Percentiles rank a stretch among this genome's conserved stretches.
These are phyloP conservation scores for Hyposoter didymator DNA, from an alignment of 2,888 invertebrate genomes.

Conservation along the genomic window DNA sequence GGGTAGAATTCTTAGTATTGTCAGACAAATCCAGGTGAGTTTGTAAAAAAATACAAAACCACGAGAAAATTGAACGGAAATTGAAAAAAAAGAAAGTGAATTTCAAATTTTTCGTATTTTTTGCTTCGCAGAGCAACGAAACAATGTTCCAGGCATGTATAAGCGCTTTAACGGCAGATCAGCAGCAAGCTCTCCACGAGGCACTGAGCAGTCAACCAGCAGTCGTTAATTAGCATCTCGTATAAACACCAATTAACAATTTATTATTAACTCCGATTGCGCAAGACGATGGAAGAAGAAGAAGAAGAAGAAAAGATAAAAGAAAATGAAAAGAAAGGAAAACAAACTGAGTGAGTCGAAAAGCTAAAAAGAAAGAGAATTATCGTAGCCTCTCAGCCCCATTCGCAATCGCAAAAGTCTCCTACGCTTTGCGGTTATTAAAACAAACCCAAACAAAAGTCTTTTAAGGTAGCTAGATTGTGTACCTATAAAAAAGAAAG, in stretches of 20 bases:
- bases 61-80: not conserved
- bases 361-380: slow-evolving; percentile 17
- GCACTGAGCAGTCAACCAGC: slow-evolving; percentile 86
- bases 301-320: slow-evolving; percentile 68
- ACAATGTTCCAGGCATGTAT: slow-evolving; percentile 93
- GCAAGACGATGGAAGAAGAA: slow-evolving; percentile 58
- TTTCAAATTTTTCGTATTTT: slow-evolving; percentile 3
- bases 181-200: slow-evolving; percentile 93
- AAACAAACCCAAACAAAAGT: not conserved
- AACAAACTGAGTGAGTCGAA: slow-evolving; percentile 60
- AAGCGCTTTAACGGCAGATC: slow-evolving; percentile 90
- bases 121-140: slow-evolving; percentile 88
- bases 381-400: not conserved
- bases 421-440: not conserved
- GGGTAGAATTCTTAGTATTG: slow-evolving; percentile 92
- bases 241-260: slow-evolving; percentile 61
- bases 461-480: slow-evolving; percentile 21
- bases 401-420: slow-evolving; percentile 15
- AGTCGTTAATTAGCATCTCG: slow-evolving; percentile 66
- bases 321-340: slow-evolving; percentile 49
- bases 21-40: slow-evolving; percentile 93
- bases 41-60: slow-evolving; percentile 76
- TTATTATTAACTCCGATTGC: slow-evolving; percentile 52
- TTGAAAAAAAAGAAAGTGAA: not conserved
- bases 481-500: not conserved